Evolutionary conservation across 2,113 vertebrate species (phyloP).

Genomic region (Cavia porcellus): DNA sequence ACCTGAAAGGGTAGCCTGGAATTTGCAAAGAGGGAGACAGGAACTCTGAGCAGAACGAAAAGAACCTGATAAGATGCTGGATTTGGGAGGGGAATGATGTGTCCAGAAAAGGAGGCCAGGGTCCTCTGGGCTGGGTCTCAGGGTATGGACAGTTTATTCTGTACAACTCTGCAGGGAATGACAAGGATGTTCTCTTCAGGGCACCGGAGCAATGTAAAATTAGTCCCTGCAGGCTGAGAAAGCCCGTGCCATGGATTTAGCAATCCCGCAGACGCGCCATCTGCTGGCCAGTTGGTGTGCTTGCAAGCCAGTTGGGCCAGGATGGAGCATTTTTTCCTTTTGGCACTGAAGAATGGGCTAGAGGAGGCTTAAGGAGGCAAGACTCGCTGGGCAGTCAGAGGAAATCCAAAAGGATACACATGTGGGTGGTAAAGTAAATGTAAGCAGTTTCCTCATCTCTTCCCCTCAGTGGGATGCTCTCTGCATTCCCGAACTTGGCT

Average conservation of each 20-base stretch:
- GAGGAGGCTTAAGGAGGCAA: background rate
- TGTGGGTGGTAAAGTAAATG: background rate
- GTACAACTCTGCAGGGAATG: background rate
- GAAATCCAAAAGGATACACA: background rate
- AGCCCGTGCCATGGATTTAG: background rate
- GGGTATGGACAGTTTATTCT: background rate
- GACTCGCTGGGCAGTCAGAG: background rate
- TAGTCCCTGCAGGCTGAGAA: background rate
- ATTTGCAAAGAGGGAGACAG: background rate
- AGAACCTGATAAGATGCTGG: background rate
- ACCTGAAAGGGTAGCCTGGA: background rate
- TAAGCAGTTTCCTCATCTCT: background rate
- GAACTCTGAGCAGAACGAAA: background rate
- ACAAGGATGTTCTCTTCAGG: background rate
- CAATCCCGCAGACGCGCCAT: conserved; percentile 8
- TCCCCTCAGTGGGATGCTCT: background rate
- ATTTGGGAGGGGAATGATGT: background rate
- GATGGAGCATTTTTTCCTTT: background rate
- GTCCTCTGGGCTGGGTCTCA: background rate
- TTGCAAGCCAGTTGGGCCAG: background rate
- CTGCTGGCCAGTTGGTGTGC: conserved; percentile 54
- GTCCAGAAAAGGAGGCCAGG: background rate
- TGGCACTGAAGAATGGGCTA: background rate
- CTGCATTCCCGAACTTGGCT: background rate
- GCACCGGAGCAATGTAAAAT: background rate